These are phyloP conservation scores for Scaptomyza montana DNA, from an alignment of 1,140 invertebrate species.

Conservation along the genomic window DNA sequence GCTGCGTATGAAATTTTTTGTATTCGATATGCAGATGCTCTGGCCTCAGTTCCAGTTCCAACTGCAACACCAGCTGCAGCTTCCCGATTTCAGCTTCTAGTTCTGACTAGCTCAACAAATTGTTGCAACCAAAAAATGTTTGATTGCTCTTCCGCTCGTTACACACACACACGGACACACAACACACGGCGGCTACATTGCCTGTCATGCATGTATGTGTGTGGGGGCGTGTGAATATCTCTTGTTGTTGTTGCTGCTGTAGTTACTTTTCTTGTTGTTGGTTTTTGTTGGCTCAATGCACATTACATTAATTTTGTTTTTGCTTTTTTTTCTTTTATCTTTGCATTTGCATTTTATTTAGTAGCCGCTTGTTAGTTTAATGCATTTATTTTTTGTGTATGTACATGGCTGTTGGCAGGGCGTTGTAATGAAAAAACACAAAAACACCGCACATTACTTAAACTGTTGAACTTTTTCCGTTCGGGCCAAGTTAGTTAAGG, in stretches of 20 bases:
- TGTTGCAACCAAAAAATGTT: slow-evolving; percentile 28
- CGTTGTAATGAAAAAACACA: slow-evolving; percentile 20
- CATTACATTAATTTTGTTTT: slow-evolving; percentile 51
- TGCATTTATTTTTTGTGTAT: slow-evolving; percentile 65
- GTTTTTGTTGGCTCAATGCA: slow-evolving; percentile 47
- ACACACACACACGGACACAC: slow-evolving; percentile 46
- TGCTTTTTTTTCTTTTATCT: slow-evolving; percentile 20
- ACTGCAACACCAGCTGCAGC: slow-evolving; percentile 7
- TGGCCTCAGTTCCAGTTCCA: slow-evolving; percentile 2
- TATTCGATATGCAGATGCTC: slow-evolving; percentile 5
- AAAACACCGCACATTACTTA: slow-evolving; percentile 47
- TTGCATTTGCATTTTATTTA: slow-evolving; percentile 30
- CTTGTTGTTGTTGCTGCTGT: slow-evolving; percentile 24
- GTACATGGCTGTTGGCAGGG: slow-evolving; percentile 59
- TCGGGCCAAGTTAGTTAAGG: slow-evolving; percentile 56
- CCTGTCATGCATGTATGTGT: slow-evolving; percentile 39
- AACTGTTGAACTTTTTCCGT: slow-evolving; percentile 39
- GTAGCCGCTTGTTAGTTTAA: slow-evolving; percentile 50
- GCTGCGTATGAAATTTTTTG: slow-evolving; percentile 56
- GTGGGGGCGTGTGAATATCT: slow-evolving; percentile 26
- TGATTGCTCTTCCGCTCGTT: slow-evolving; percentile 23
- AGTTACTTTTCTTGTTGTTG: slow-evolving; percentile 34
- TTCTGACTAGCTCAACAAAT: slow-evolving; percentile 43
- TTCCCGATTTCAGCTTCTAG: slow-evolving; percentile 16
- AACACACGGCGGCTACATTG: slow-evolving; percentile 54